Evolutionary conservation across 1,140 invertebrate genomes (phyloP).

Genomic region (Eupristina koningsbergeri): DNA sequence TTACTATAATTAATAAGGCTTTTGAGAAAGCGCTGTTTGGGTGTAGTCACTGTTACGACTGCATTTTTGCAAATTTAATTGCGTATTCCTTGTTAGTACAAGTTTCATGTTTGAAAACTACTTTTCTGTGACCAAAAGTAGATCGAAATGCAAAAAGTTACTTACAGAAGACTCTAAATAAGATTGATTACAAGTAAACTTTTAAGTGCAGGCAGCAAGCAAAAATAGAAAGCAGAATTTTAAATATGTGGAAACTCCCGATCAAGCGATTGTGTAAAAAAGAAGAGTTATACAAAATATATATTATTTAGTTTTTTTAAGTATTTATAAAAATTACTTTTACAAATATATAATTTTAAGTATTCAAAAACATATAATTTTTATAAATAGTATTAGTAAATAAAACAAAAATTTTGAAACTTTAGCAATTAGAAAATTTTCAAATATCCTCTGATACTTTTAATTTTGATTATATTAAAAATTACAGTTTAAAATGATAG

Average conservation of each 20-base stretch:
- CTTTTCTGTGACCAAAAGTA: slow-evolving; percentile 35
- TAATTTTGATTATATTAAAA: too few relatives aligned
- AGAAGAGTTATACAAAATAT: slow-evolving; percentile 11
- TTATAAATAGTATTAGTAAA: slow-evolving; percentile 33
- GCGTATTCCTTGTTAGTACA: background rate
- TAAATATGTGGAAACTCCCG: slow-evolving; percentile 21
- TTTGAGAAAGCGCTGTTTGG: background rate
- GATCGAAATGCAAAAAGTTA: slow-evolving; percentile 11
- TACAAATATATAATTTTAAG: slow-evolving; percentile 20
- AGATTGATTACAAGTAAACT: slow-evolving; percentile 32
- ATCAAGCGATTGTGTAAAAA: slow-evolving; percentile 31
- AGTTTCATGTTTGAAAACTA: slow-evolving; percentile 7
- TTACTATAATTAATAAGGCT: background rate
- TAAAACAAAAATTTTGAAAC: too few relatives aligned
- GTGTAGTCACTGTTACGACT: slow-evolving; percentile 19
- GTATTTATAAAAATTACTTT: slow-evolving; percentile 18
- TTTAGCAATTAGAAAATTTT: too few relatives aligned
- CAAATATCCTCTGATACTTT: too few relatives aligned
- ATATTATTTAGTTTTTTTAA: slow-evolving; percentile 23
- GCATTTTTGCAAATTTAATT: slow-evolving; percentile 28
- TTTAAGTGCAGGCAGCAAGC: background rate
- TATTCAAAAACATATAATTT: too few relatives aligned
- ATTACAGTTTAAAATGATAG: too few relatives aligned
- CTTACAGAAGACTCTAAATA: background rate
- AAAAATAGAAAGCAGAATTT: slow-evolving; percentile 40